A percentile compares a stretch with the other conserved stretches of the same genome.
These are phyloP conservation scores for Charina bottae DNA, from an alignment of 2,113 vertebrate genomes.

Conservation along the genomic window DNA sequence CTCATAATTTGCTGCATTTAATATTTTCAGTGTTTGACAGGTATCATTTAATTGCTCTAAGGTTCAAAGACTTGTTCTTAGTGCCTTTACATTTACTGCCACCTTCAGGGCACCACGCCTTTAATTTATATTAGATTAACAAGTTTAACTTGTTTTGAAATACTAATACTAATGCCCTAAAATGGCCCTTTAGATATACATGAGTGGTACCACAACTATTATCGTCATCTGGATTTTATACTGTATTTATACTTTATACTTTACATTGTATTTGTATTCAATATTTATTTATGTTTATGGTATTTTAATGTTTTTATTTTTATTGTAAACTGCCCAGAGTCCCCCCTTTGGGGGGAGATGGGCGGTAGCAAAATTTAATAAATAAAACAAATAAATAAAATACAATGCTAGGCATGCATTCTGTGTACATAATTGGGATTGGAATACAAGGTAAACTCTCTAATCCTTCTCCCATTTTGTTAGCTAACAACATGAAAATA, in stretches of 20 bases:
- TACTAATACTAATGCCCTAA: too few species aligned
- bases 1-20: background rate
- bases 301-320: too few species aligned
- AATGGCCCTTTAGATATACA: too few species aligned
- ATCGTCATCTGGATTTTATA: too few species aligned
- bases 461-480: background rate
- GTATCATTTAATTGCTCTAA: background rate
- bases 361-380: too few species aligned
- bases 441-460: background rate
- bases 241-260: too few species aligned
- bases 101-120: background rate
- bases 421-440: background rate
- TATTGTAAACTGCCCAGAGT: too few species aligned
- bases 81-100: background rate
- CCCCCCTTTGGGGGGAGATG: too few species aligned
- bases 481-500: background rate
- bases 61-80: background rate
- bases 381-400: too few species aligned
- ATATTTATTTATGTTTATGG: too few species aligned
- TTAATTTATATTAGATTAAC: background rate
- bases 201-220: too few species aligned
- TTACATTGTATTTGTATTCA: too few species aligned
- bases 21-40: background rate
- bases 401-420: background rate
- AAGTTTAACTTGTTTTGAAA: slow-evolving; percentile 2